These are phyloP conservation scores for Drosophila sulfurigaster DNA, from an alignment of 1,140 invertebrate species.

Conservation along the genomic window DNA sequence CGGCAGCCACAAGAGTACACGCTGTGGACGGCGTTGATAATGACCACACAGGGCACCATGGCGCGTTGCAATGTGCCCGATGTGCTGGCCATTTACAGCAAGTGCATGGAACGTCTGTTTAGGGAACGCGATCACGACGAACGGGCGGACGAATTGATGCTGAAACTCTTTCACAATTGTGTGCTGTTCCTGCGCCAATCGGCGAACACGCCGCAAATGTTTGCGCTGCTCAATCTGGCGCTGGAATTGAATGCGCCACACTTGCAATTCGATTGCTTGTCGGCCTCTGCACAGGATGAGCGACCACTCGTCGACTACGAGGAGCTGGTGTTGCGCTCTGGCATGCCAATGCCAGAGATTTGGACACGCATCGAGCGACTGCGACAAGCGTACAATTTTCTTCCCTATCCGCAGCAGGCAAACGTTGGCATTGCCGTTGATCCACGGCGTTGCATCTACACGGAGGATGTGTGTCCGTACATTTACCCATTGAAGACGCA, in stretches of 20 bases:
- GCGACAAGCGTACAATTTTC: conserved; percentile 87
- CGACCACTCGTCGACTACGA: conserved; percentile 87
- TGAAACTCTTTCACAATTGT: conserved; percentile 87
- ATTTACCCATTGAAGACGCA: conserved; percentile 88
- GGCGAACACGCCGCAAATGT: conserved; percentile 88
- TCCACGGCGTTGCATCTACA: conserved; percentile 87
- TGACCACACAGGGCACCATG: conserved; percentile 87
- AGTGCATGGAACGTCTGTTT: conserved; percentile 86
- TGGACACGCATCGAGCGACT: conserved; percentile 89
- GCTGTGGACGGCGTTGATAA: conserved; percentile 87
- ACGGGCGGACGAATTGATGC: conserved; percentile 85
- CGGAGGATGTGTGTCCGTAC: conserved; percentile 88
- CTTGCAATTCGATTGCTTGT: conserved; percentile 83
- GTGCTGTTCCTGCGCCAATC: conserved; percentile 89
- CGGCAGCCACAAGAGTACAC: conserved; percentile 86
- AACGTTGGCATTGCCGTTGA: conserved; percentile 83
- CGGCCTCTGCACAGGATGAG: conserved; percentile 85
- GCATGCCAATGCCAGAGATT: conserved; percentile 88
- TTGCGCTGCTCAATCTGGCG: conserved; percentile 87
- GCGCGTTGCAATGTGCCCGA: conserved; percentile 87
- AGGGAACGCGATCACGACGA: background rate
- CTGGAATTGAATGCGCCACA: conserved; percentile 87
- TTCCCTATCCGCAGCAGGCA: conserved; percentile 84
- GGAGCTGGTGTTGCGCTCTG: conserved; percentile 87
- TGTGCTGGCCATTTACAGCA: conserved; percentile 86